phyloP scores from a whole-genome alignment of 2,888 invertebrate species.

The Candidula unifasciata region DNA sequence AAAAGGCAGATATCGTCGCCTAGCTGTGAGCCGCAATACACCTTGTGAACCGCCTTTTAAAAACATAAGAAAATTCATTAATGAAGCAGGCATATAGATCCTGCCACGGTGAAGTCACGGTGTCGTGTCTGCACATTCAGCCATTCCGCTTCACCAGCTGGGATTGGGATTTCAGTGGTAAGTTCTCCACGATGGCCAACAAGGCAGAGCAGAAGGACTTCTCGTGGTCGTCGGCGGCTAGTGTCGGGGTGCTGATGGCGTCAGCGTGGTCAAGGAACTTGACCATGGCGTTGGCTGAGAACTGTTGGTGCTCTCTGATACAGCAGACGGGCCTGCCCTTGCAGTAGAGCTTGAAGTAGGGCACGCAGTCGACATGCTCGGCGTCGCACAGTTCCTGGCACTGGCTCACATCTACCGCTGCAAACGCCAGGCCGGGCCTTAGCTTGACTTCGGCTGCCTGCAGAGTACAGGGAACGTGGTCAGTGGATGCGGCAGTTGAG shows the following conservation, averaged over 20 bases:
- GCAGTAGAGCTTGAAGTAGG: constrained; percentile 4
- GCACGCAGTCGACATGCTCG: background rate
- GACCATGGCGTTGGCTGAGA: background rate
- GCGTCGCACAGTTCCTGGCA: background rate
- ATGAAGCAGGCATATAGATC: too few relatives aligned
- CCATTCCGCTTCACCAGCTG: background rate
- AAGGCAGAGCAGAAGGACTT: background rate
- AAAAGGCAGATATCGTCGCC: too few relatives aligned
- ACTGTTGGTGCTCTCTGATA: background rate
- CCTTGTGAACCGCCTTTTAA: too few relatives aligned
- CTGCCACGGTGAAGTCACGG: too few relatives aligned
- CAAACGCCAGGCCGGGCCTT: background rate
- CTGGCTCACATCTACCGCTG: background rate
- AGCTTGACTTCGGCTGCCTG: background rate
- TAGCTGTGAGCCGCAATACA: too few relatives aligned
- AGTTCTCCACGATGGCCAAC: background rate
- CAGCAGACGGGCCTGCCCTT: background rate
- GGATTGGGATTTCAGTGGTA: background rate
- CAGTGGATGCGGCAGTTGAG: background rate
- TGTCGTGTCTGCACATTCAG: background rate
- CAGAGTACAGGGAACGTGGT: background rate
- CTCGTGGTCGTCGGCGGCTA: background rate
- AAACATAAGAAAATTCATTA: too few relatives aligned
- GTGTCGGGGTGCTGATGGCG: background rate
- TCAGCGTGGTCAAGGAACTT: constrained; percentile 1